Percentiles rank a stretch among this genome's conserved stretches.
phyloP scores from a whole-genome alignment of 2,797 vertebrate species.

The Chlorospingus semifuscus region DNA sequence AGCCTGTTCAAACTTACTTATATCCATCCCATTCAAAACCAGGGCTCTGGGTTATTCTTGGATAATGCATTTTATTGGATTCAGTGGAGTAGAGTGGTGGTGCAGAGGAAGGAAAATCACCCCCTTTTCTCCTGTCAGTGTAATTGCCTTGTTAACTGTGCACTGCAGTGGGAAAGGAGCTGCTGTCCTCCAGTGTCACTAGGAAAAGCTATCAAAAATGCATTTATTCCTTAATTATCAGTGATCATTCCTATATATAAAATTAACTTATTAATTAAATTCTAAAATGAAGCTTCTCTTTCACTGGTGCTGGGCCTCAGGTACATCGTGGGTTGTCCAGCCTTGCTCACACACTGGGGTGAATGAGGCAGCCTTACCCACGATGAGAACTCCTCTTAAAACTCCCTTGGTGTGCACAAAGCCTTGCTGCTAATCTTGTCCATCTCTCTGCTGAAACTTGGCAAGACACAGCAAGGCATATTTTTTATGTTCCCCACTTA shows the following conservation, averaged over 20 bases:
- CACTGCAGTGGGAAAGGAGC: background rate
- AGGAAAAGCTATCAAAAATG: background rate
- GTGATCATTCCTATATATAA: background rate
- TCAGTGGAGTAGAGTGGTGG: background rate
- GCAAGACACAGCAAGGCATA: background rate
- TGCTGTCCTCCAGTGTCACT: background rate
- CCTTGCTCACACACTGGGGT: fast-evolving
- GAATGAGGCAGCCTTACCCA: background rate
- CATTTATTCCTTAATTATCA: background rate
- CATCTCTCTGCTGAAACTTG: conserved; percentile 4
- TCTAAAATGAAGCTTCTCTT: background rate
- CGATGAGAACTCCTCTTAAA: background rate
- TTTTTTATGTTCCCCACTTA: conserved; percentile 16
- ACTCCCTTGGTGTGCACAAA: background rate
- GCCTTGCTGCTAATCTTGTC: conserved; percentile 26
- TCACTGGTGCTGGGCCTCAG: background rate
- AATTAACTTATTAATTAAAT: background rate
- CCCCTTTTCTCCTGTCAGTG: background rate
- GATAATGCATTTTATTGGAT: conserved; percentile 12
- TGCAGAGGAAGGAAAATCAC: background rate
- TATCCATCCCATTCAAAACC: background rate
- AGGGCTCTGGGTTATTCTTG: background rate
- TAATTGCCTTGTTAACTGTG: background rate
- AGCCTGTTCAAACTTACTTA: background rate
- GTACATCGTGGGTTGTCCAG: background rate